Conservation (phyloP, 2,888 invertebrate genomes). For the Temnothorax unifasciatus region DNA sequence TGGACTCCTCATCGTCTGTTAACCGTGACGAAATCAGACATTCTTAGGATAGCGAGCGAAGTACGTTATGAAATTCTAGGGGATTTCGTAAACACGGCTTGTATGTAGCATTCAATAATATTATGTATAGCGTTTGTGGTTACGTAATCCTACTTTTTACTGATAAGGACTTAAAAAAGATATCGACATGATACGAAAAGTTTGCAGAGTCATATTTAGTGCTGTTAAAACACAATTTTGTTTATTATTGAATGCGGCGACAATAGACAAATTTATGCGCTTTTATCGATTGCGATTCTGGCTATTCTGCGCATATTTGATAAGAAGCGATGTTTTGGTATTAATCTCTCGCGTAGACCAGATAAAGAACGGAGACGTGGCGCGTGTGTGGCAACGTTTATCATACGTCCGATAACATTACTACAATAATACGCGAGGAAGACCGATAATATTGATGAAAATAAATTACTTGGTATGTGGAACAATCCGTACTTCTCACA, state of each 20-base stretch:
- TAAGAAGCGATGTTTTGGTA: slow-evolving; percentile 28
- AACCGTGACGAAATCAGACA: background rate
- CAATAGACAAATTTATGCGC: background rate
- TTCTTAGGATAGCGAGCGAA: background rate
- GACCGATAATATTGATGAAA: slow-evolving; percentile 24
- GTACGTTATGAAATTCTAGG: background rate
- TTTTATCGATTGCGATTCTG: background rate
- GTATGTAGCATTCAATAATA: background rate
- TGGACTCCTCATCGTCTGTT: slow-evolving; percentile 19
- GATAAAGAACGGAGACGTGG: slow-evolving; percentile 13
- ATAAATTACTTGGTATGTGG: slow-evolving; percentile 44
- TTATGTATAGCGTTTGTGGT: no score
- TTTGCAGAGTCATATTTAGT: background rate
- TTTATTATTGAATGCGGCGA: background rate
- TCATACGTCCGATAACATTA: slow-evolving; percentile 31
- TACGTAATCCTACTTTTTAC: background rate
- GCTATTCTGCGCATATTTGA: slow-evolving; percentile 9
- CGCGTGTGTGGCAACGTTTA: slow-evolving; percentile 36
- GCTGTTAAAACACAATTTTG: background rate
- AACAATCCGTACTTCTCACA: background rate
- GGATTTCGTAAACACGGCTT: background rate
- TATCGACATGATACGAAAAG: background rate
- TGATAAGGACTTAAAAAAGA: background rate
- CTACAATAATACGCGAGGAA: slow-evolving; percentile 28
- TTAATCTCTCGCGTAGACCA: slow-evolving; percentile 2